Conservation (phyloP, 2,888 invertebrate genomes). For the Emmelina monodactyla region DNA sequence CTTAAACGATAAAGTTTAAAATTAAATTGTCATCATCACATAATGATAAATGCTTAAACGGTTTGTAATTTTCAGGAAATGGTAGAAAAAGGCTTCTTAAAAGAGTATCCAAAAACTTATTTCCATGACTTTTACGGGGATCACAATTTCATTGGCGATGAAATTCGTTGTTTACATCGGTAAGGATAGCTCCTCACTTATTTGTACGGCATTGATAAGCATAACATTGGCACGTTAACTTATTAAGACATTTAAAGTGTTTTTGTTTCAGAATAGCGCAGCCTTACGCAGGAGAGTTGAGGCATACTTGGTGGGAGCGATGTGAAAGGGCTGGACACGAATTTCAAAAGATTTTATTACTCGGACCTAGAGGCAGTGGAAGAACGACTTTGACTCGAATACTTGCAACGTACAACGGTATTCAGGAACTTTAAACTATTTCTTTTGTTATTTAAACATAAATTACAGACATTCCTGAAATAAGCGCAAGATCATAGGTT, state of each 20-base stretch:
- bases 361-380: slow-evolving; percentile 34
- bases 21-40: no score
- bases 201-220: no score
- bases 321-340: slow-evolving; percentile 27
- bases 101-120: slow-evolving; percentile 28
- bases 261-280: slow-evolving; percentile 22
- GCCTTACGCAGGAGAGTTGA: slow-evolving; percentile 31
- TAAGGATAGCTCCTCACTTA: no score
- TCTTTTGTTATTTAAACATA: no score
- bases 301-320: slow-evolving; percentile 40
- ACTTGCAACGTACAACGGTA: slow-evolving; percentile 33
- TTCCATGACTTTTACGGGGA: slow-evolving; percentile 39
- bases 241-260: no score
- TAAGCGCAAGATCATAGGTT: no score
- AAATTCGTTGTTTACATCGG: slow-evolving; percentile 29
- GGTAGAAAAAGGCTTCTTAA: slow-evolving; percentile 24
- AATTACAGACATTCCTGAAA: no score
- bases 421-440: no score
- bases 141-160: slow-evolving; percentile 39
- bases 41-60: no score
- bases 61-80: slow-evolving; percentile 26
- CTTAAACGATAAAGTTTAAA: no score
- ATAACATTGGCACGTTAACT: no score
- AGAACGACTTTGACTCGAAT: slow-evolving; percentile 30
- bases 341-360: slow-evolving; percentile 27